These are phyloP conservation scores for Pseudomyrmex gracilis DNA, from an alignment of 1,140 invertebrate genomes.

Conservation along the genomic window DNA sequence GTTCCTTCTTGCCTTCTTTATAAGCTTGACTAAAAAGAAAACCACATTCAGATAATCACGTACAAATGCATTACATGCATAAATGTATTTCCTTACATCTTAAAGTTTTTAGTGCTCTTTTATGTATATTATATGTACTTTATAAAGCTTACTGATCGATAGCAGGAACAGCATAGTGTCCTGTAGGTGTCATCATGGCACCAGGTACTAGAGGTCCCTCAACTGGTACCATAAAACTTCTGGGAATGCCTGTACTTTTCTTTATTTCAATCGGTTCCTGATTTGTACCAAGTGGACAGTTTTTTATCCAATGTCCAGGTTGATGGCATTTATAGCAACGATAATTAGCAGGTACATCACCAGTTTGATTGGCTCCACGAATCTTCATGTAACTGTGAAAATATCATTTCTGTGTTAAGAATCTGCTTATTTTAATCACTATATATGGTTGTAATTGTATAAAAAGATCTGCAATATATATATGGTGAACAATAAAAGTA, in stretches of 20 bases:
- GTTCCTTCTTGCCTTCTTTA: slow-evolving; percentile 90
- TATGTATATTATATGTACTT: background rate
- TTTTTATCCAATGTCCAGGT: slow-evolving; percentile 97
- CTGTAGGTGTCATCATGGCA: slow-evolving; percentile 96
- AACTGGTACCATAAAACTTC: slow-evolving; percentile 97
- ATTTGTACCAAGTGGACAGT: slow-evolving; percentile 91
- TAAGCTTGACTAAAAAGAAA: slow-evolving; percentile 89
- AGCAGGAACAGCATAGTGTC: slow-evolving; percentile 95
- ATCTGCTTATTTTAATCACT: background rate
- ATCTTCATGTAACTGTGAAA: slow-evolving; percentile 93
- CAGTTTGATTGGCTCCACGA: slow-evolving; percentile 93
- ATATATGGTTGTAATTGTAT: too few relatives aligned
- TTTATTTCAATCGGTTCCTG: slow-evolving; percentile 93
- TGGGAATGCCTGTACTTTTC: slow-evolving; percentile 98
- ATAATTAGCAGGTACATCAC: slow-evolving; percentile 95
- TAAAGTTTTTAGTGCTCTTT: too few relatives aligned
- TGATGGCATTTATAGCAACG: slow-evolving; percentile 97
- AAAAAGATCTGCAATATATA: too few relatives aligned
- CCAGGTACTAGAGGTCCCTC: slow-evolving; percentile 95
- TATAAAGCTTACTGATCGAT: slow-evolving; percentile 93
- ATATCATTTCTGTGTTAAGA: background rate
- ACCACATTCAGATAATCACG: background rate
- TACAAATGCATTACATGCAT: slow-evolving; percentile 15
- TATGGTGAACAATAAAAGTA: too few relatives aligned
- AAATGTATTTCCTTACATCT: background rate